phyloP scores from a whole-genome alignment of 37 sponge, comb jelly and placozoan genomes.

The Halichondria panicea region DNA sequence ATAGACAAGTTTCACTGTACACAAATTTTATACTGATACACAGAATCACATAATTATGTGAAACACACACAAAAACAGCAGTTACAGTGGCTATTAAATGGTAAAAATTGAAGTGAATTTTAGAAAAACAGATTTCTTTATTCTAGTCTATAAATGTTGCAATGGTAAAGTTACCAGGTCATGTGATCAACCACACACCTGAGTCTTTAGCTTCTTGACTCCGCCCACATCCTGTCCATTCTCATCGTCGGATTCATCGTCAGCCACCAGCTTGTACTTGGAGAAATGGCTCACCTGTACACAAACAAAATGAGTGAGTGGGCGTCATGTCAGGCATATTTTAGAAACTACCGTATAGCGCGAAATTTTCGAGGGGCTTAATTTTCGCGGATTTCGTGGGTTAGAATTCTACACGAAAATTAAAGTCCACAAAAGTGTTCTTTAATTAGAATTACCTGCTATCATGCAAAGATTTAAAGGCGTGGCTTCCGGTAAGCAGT shows the following conservation, averaged over 20 bases:
- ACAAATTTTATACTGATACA: too few relatives aligned
- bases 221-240: slow-evolving; percentile 8
- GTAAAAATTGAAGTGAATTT: not conserved
- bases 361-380: too few relatives aligned
- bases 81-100: not conserved
- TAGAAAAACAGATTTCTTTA: not conserved
- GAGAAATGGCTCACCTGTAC: slow-evolving; percentile 82
- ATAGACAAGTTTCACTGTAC: too few relatives aligned
- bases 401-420: too few relatives aligned
- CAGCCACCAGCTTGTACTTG: slow-evolving; percentile 80
- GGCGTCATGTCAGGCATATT: too few relatives aligned
- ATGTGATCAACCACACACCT: slow-evolving; percentile 12
- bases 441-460: too few relatives aligned
- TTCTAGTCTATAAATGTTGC: not conserved
- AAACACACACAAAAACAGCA: slow-evolving; percentile 1
- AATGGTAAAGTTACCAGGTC: not conserved
- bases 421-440: too few relatives aligned
- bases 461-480: too few relatives aligned
- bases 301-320: too few relatives aligned
- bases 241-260: slow-evolving; percentile 55
- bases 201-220: slow-evolving; percentile 44
- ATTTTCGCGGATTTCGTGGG: too few relatives aligned
- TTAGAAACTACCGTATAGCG: too few relatives aligned
- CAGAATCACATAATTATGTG: not conserved
- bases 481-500: too few relatives aligned